Percentiles rank a stretch among this genome's conserved stretches.
phyloP scores from a whole-genome alignment of 2,797 vertebrate species.

The Acanthiza pusilla region DNA sequence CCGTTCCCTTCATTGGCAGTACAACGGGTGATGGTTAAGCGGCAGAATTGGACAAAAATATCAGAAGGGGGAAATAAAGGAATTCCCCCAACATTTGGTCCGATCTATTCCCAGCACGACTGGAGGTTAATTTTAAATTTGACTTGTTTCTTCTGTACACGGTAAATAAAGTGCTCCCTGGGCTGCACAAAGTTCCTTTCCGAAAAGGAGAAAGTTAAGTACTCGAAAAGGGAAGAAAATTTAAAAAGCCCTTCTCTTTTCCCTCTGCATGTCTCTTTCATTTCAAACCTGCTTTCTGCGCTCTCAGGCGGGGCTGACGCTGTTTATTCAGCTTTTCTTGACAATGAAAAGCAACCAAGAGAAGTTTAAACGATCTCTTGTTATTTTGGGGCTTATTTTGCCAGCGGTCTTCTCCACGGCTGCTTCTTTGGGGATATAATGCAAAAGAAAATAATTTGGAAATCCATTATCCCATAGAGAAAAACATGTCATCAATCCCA shows the following conservation, averaged over 20 bases:
- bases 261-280: slow-evolving; percentile 17
- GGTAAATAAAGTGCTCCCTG: slow-evolving; percentile 6
- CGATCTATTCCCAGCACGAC: slow-evolving; percentile 34
- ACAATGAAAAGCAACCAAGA: slow-evolving; percentile 79
- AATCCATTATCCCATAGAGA: slow-evolving; percentile 18
- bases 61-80: not conserved
- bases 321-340: slow-evolving; percentile 89
- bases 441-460: slow-evolving; percentile 53
- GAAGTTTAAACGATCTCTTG: slow-evolving; percentile 83
- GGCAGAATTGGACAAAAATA: slow-evolving; percentile 16
- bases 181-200: not conserved
- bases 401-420: not conserved
- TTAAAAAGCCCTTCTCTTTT: not conserved
- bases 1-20: not conserved
- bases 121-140: slow-evolving; percentile 60
- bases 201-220: slow-evolving; percentile 17
- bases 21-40: not conserved
- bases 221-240: not conserved
- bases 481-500: slow-evolving; percentile 34
- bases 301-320: slow-evolving; percentile 73
- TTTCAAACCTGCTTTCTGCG: slow-evolving; percentile 34
- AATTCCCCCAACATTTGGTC: slow-evolving; percentile 51
- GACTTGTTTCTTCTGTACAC: slow-evolving; percentile 36
- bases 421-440: slow-evolving; percentile 26
- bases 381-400: slow-evolving; percentile 79